Conservation (phyloP, 2,113 vertebrate species). For the Barbus barbus region DNA sequence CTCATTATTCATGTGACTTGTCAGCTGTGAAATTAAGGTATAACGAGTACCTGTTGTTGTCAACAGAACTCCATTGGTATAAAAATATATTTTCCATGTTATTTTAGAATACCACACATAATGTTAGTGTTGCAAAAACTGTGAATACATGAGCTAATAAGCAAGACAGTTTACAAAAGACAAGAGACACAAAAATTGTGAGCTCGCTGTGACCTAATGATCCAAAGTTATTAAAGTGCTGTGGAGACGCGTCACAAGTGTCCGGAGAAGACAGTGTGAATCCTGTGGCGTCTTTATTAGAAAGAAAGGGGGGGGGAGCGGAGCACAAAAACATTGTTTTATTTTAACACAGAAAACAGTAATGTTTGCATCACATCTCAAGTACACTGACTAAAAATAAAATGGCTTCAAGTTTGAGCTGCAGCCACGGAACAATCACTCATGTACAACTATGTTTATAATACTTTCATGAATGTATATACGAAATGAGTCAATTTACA, state of each 20-base stretch:
- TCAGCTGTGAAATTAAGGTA: not conserved
- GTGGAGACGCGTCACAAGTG: not conserved
- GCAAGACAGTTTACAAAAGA: not conserved
- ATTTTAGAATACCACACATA: not conserved
- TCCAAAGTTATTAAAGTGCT: constrained; percentile 6
- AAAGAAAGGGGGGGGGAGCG: not conserved
- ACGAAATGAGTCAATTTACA: not conserved
- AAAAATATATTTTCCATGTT: not conserved
- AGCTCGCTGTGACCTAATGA: not conserved
- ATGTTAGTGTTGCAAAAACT: not conserved
- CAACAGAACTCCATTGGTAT: no score
- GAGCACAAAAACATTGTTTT: not conserved
- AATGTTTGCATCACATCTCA: not conserved
- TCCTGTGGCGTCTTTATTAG: not conserved
- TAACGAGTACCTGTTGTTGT: no score
- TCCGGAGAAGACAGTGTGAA: not conserved
- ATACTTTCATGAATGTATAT: not conserved
- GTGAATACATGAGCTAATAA: not conserved
- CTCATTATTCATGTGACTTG: not conserved
- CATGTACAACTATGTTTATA: not conserved
- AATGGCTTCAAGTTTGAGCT: not conserved
- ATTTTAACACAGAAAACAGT: not conserved
- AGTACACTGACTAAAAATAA: not conserved
- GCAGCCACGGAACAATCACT: not conserved
- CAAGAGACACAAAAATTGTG: not conserved